These are phyloP conservation scores for Sisyra terminalis DNA, from an alignment of 2,888 invertebrate species.

Conservation along the genomic window DNA sequence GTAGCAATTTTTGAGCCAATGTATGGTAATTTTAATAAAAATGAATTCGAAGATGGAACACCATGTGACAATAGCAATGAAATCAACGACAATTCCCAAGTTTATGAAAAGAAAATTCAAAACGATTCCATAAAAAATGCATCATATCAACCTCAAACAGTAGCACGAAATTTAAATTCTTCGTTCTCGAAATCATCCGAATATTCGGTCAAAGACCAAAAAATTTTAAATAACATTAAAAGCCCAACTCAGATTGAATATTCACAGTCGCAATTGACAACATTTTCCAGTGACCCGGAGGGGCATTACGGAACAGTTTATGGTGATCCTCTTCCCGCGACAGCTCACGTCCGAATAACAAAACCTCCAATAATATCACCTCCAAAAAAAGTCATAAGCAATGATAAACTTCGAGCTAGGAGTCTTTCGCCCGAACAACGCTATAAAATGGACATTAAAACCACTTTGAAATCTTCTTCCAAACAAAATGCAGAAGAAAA, in stretches of 20 bases:
- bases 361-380: conserved; percentile 1
- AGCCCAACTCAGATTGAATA: background rate
- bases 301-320: background rate
- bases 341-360: conserved; percentile 5
- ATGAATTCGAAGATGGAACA: background rate
- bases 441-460: conserved; percentile 5
- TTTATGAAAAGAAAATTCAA: conserved; percentile 7
- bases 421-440: conserved; percentile 8
- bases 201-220: background rate
- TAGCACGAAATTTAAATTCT: conserved; percentile 11
- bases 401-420: conserved; percentile 1
- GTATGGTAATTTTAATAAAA: conserved; percentile 1
- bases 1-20: conserved; percentile 1
- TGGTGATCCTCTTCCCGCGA: background rate
- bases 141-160: conserved; percentile 11
- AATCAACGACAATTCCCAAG: background rate
- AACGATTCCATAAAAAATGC: conserved; percentile 3
- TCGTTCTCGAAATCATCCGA: conserved; percentile 8
- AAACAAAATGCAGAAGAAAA: background rate
- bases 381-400: background rate
- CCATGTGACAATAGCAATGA: background rate
- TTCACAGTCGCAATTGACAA: background rate
- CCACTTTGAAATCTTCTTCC: background rate
- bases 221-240: background rate
- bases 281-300: background rate